Conservation (phyloP, 2,797 vertebrate genomes). For the Callimico goeldii region DNA sequence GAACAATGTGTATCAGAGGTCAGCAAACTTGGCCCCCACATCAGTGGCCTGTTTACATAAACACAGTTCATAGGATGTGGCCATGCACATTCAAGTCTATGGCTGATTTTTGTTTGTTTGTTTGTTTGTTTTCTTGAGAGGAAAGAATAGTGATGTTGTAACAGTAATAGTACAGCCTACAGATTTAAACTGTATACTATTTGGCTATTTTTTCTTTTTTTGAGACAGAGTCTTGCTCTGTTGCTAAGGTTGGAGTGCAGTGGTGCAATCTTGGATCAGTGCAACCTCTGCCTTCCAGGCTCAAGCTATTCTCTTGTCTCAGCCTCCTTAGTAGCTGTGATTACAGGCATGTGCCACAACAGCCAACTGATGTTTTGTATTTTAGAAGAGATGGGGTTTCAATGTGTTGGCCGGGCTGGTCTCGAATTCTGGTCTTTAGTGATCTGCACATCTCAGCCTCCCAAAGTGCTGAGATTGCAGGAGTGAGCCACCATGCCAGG, state of each 20-base stretch:
- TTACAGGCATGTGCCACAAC: neutral
- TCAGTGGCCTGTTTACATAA: neutral
- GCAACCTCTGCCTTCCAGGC: neutral
- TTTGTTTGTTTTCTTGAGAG: neutral
- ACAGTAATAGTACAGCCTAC: neutral
- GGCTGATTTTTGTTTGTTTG: neutral
- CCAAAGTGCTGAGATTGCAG: neutral
- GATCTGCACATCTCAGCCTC: neutral
- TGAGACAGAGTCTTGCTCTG: neutral
- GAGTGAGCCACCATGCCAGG: neutral
- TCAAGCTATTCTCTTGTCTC: neutral
- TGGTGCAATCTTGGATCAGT: neutral
- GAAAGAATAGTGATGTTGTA: neutral
- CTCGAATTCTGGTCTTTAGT: neutral
- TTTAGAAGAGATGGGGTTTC: neutral
- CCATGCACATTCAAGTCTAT: neutral
- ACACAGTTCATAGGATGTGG: neutral
- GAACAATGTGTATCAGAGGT: neutral
- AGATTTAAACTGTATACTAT: neutral
- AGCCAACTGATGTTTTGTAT: neutral
- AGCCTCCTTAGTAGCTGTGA: neutral
- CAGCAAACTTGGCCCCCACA: neutral
- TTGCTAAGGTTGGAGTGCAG: neutral
- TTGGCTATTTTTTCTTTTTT: neutral
- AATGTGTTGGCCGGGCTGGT: neutral